Evolutionary conservation across 2,113 vertebrate species (phyloP).

Genomic region (Halichoerus grypus): DNA sequence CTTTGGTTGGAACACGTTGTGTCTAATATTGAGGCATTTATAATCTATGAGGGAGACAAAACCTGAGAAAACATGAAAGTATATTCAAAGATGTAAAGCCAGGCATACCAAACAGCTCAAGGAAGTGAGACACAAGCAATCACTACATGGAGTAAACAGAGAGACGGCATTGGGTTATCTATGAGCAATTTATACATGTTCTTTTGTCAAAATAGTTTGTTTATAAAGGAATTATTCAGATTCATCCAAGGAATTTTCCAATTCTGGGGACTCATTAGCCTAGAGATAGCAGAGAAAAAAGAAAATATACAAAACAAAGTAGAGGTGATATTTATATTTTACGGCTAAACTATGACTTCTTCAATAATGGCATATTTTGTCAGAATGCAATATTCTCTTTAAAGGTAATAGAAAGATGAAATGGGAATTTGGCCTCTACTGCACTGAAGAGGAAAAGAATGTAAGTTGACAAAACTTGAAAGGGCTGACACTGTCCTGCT

Average conservation of each 20-base stretch:
- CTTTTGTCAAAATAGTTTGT: slow-evolving; percentile 32
- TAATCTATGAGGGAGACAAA: background rate
- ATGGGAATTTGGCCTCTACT: background rate
- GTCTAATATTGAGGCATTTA: background rate
- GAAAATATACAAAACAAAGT: slow-evolving; percentile 1
- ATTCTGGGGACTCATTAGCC: background rate
- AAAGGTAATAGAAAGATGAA: background rate
- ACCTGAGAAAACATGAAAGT: background rate
- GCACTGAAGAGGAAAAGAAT: background rate
- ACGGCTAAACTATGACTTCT: background rate
- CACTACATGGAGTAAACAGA: background rate
- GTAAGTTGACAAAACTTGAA: background rate
- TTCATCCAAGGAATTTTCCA: background rate
- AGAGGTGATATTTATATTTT: background rate
- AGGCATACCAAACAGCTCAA: background rate
- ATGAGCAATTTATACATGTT: background rate
- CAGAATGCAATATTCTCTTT: slow-evolving; percentile 28
- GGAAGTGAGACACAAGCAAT: background rate
- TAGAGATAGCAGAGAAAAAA: slow-evolving; percentile 5
- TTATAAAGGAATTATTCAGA: background rate
- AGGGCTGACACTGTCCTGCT: background rate
- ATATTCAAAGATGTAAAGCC: background rate
- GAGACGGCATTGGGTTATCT: background rate
- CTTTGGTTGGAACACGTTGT: background rate
- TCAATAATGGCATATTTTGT: background rate